phyloP scores from a whole-genome alignment of 2,888 invertebrate species.

The Gerris lacustris region DNA sequence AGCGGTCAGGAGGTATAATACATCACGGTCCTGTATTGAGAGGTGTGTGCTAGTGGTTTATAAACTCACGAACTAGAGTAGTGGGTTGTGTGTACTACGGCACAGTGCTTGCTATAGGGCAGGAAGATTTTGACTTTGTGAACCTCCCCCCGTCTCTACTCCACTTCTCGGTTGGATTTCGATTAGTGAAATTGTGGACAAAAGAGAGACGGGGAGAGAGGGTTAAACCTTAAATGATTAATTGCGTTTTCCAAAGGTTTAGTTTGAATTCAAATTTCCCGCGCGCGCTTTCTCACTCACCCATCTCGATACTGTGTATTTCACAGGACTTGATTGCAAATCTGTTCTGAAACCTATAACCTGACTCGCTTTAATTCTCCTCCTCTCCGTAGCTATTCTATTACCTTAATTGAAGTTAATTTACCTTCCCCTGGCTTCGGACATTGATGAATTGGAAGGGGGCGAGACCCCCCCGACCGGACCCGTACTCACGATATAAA shows the following conservation, averaged over 20 bases:
- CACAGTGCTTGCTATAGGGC: too few relatives aligned
- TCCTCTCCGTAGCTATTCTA: not conserved
- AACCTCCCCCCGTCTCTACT: too few relatives aligned
- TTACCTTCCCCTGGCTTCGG: not conserved
- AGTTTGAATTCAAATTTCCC: not conserved
- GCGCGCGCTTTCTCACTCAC: too few relatives aligned
- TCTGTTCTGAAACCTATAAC: not conserved
- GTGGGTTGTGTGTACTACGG: too few relatives aligned
- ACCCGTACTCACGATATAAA: too few relatives aligned
- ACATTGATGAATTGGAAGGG: not conserved
- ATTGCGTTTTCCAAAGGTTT: not conserved
- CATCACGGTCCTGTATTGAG: too few relatives aligned
- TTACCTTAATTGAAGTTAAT: constrained; percentile 2
- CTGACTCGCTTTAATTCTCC: not conserved
- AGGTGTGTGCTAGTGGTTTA: too few relatives aligned
- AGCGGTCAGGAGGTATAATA: too few relatives aligned
- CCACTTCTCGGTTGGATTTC: not conserved
- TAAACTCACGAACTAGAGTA: too few relatives aligned
- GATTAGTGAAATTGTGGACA: constrained; percentile 5
- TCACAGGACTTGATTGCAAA: not conserved
- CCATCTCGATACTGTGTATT: not conserved
- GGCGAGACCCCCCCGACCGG: too few relatives aligned
- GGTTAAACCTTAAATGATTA: not conserved
- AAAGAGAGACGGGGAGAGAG: not conserved
- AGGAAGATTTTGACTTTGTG: too few relatives aligned